Evolutionary conservation across 2,113 vertebrate genomes (phyloP).

Genomic region (Aegotheles bennettii): DNA sequence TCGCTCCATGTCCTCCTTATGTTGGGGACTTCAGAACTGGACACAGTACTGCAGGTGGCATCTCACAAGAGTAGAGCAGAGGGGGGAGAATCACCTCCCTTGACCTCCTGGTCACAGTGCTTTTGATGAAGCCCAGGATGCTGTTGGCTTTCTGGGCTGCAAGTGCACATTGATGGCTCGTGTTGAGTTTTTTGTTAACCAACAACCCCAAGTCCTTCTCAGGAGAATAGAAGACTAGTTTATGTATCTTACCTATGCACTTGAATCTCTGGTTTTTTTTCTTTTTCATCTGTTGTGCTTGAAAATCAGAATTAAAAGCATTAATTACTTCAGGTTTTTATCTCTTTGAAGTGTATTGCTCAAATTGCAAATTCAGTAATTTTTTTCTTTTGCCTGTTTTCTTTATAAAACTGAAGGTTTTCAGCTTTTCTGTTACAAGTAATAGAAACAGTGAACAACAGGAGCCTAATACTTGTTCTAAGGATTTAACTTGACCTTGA

Average conservation of each 20-base stretch:
- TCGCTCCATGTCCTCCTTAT: too few relatives aligned
- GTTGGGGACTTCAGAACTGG: too few relatives aligned
- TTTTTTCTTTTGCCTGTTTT: not conserved
- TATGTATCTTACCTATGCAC: not conserved
- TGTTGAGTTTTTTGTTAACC: too few relatives aligned
- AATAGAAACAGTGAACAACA: not conserved
- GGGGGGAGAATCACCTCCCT: too few relatives aligned
- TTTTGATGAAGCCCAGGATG: too few relatives aligned
- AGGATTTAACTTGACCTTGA: not conserved
- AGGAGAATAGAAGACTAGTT: not conserved
- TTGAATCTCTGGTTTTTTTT: not conserved
- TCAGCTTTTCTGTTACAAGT: not conserved
- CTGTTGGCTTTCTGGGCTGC: too few relatives aligned
- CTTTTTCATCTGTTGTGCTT: accelerated
- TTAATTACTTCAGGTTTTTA: not conserved
- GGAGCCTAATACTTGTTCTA: not conserved
- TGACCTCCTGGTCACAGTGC: too few relatives aligned
- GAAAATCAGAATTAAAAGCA: not conserved
- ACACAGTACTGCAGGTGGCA: too few relatives aligned
- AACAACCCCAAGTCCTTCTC: too few relatives aligned
- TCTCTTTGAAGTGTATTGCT: not conserved
- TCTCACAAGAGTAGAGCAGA: too few relatives aligned
- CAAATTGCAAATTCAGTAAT: not conserved
- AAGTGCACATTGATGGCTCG: too few relatives aligned
- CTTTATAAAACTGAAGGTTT: not conserved